Base-by-base conservation (phyloP, 2,797 vertebrate species). In the Rhynchonycteris naso region DNA sequence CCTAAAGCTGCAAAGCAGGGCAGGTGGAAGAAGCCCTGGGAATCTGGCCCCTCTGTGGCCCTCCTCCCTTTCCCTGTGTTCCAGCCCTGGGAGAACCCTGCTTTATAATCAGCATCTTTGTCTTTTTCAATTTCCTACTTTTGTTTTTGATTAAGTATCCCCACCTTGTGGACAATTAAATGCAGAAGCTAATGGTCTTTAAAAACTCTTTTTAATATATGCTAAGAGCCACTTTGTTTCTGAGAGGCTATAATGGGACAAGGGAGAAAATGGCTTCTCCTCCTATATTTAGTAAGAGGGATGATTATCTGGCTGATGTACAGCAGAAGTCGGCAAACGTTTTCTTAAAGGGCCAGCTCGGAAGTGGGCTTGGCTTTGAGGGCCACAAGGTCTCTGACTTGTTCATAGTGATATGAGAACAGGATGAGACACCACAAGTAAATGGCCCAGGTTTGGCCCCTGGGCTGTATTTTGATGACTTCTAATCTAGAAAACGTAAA, bases 71-170 rank as follows among this genome's bases (percentile, higher is more conserved):
- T 13, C 63, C 94, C 93, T 66, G 56, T 68, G 1, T 86, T 8
- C 78, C 59, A 81, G 56, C 93, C 94, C 91, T 86, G 68, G 89
- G 91, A 97, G 96, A 96, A 66, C 56, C 7, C 8, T 54, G 82
- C 91, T 93, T 72, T 93, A 88, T 87, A 59, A 88, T 92, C 68
- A 84, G 74, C 81, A 80, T 92, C 95, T 97, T 96, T 86, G 92
- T 92, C 93, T 84, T 82, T 80, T 96, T 89, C 74, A 83, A 93
- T 68, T 93, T 91, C 33, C 58, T 95, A 66, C 94, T 92, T 97
- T 98, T 97, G 96, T 96, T 96, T 97, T 92, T 94, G 95, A 97
- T 97, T 96, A 97, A 97, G 97, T 96, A 93, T 94, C 97, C 97
- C 95, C 13, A 95, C 96, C 97, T 97, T 97, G 96, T 94, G 38